phyloP scores from a whole-genome alignment of 2,797 vertebrate species.

The Gymnoscopelus microlampas region DNA sequence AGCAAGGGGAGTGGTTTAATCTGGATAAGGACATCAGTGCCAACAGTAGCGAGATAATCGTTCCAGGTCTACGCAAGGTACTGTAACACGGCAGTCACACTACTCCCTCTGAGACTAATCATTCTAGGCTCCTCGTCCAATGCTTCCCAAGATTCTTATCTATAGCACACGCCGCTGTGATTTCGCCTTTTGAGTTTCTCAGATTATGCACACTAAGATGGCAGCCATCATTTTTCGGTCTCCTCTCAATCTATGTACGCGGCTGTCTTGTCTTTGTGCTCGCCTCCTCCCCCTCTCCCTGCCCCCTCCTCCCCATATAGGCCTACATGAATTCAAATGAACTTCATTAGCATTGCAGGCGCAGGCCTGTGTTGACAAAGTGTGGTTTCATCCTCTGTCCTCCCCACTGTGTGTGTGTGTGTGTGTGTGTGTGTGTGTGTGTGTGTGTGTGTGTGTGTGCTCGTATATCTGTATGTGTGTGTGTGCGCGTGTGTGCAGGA shows the following conservation, averaged over 20 bases:
- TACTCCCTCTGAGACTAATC: slow-evolving; percentile 58
- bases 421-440: slow-evolving; percentile 10
- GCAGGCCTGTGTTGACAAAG: slow-evolving; percentile 76
- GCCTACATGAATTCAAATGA: slow-evolving; percentile 75
- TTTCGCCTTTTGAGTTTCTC: slow-evolving; percentile 37
- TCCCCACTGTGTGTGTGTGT: slow-evolving; percentile 47
- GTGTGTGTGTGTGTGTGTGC: slow-evolving; percentile 12
- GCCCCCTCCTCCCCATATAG: slow-evolving; percentile 37
- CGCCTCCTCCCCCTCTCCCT: background rate
- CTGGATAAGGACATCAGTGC: slow-evolving; percentile 85
- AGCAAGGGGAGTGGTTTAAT: slow-evolving; percentile 85
- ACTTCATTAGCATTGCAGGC: slow-evolving; percentile 78
- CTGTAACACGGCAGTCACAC: slow-evolving; percentile 34
- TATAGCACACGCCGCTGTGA: slow-evolving; percentile 22
- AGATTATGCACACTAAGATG: slow-evolving; percentile 42
- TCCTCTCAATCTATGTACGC: slow-evolving; percentile 49
- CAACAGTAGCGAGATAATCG: slow-evolving; percentile 83
- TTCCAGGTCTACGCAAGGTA: slow-evolving; percentile 93
- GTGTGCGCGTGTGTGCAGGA: slow-evolving; percentile 77
- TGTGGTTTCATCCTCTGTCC: slow-evolving; percentile 75
- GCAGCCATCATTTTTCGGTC: slow-evolving; percentile 55
- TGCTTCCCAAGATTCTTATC: slow-evolving; percentile 48
- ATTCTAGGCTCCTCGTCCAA: slow-evolving; percentile 36
- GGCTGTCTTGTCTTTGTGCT: background rate
- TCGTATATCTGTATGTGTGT: slow-evolving; percentile 29